Conservation (phyloP, 2,797 vertebrate genomes). For the Tenualosa ilisha region DNA sequence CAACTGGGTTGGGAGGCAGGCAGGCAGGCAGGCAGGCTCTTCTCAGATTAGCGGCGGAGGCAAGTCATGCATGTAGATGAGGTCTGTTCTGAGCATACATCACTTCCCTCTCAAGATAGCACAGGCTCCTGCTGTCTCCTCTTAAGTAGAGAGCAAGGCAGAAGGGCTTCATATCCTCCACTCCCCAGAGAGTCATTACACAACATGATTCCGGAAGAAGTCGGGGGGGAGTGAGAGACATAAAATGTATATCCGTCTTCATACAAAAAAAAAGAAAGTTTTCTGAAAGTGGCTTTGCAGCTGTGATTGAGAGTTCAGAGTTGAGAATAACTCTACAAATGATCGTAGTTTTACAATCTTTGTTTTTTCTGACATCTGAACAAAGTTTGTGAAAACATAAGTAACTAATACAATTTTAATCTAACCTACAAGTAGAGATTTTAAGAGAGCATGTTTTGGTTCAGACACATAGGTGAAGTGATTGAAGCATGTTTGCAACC, state of each 20-base stretch:
- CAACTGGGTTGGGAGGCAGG: slow-evolving; percentile 15
- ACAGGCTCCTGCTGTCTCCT: neutral
- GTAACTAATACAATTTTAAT: neutral
- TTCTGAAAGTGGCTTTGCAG: neutral
- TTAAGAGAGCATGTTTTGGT: no score
- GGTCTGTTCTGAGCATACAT: neutral
- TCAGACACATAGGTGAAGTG: no score
- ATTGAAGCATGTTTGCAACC: no score
- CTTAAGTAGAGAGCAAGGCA: neutral
- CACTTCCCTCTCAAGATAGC: neutral
- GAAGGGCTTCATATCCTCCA: neutral
- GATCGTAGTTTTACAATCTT: neutral
- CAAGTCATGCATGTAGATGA: slow-evolving; percentile 3
- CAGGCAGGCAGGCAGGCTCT: neutral
- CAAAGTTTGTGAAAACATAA: neutral
- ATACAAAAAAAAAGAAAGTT: neutral
- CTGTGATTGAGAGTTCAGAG: neutral
- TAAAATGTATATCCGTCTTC: neutral
- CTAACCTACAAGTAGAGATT: neutral
- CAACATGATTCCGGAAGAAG: neutral
- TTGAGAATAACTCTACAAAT: neutral
- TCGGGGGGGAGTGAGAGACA: neutral
- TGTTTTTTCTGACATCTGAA: neutral
- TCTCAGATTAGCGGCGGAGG: neutral
- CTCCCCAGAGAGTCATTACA: neutral